A percentile compares a stretch with the other conserved stretches of the same genome.
phyloP scores from a whole-genome alignment of 2,888 invertebrate species.

The Meiosimyza platycephala region DNA sequence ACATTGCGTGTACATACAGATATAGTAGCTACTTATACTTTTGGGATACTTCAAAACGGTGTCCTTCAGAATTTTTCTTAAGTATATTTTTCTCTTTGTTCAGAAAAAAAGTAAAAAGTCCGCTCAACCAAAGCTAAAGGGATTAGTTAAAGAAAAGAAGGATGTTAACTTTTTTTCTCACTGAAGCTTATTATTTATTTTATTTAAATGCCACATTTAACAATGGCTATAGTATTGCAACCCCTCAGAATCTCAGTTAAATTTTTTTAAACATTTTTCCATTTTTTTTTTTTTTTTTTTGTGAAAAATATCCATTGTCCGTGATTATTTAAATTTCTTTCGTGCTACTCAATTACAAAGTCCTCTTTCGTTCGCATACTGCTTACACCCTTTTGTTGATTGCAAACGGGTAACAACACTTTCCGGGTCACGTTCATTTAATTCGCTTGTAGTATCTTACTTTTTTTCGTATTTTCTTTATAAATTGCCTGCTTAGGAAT shows the following conservation, averaged over 20 bases:
- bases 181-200: slow-evolving; percentile 23
- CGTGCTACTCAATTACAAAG: slow-evolving; percentile 21
- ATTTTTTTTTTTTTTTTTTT: slow-evolving; percentile 6
- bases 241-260: too few relatives aligned
- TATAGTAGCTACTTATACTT: too few relatives aligned
- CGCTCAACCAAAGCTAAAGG: slow-evolving; percentile 30
- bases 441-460: slow-evolving; percentile 30
- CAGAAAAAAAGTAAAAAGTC: background rate
- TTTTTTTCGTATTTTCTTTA: slow-evolving; percentile 18
- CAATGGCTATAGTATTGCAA: too few relatives aligned
- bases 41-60: slow-evolving; percentile 22
- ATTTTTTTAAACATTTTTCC: background rate
- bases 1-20: background rate
- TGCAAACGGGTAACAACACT: background rate
- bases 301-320: background rate
- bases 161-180: background rate
- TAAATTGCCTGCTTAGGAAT: background rate
- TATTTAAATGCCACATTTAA: slow-evolving; percentile 19
- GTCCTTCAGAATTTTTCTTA: background rate
- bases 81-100: background rate
- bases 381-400: slow-evolving; percentile 15
- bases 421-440: slow-evolving; percentile 34
- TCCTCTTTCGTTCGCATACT: slow-evolving; percentile 11
- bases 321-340: background rate
- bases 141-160: slow-evolving; percentile 19